Percentiles rank a stretch among this genome's conserved stretches.
phyloP scores from a whole-genome alignment of 2,888 invertebrate species.

The Idaea biselata region DNA sequence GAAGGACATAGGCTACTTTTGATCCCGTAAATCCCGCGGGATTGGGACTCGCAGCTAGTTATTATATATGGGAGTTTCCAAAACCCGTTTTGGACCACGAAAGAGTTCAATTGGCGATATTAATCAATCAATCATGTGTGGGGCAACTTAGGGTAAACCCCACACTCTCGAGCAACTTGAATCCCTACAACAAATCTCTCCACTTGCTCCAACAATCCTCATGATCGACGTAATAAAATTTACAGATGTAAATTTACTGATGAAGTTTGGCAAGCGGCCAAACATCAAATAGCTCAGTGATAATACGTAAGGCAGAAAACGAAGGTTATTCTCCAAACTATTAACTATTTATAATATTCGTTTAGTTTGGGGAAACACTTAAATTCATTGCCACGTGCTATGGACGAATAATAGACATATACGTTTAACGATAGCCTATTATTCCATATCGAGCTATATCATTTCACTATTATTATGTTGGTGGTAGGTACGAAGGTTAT shows the following conservation, averaged over 20 bases:
- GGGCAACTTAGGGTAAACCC: too few species aligned
- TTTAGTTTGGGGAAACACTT: neutral
- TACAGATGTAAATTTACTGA: neutral
- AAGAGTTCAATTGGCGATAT: too few species aligned
- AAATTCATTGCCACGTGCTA: neutral
- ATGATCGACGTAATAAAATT: neutral
- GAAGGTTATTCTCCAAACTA: neutral
- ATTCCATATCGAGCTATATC: too few species aligned
- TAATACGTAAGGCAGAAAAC: neutral
- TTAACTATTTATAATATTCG: neutral
- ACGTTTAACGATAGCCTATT: neutral
- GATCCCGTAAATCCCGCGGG: too few species aligned
- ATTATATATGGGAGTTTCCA: too few species aligned
- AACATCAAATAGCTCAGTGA: slow-evolving; percentile 1
- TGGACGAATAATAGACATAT: neutral
- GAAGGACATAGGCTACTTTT: too few species aligned
- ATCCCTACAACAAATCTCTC: neutral
- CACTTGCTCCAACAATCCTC: neutral
- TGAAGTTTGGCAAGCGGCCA: neutral
- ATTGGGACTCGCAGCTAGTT: too few species aligned
- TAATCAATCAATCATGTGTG: too few species aligned
- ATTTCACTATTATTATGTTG: too few species aligned
- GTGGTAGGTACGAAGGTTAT: slow-evolving; percentile 1
- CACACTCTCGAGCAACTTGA: too few species aligned
- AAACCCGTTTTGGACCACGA: too few species aligned